phyloP scores from a whole-genome alignment of 2,113 vertebrate species.

The Origma solitaria region DNA sequence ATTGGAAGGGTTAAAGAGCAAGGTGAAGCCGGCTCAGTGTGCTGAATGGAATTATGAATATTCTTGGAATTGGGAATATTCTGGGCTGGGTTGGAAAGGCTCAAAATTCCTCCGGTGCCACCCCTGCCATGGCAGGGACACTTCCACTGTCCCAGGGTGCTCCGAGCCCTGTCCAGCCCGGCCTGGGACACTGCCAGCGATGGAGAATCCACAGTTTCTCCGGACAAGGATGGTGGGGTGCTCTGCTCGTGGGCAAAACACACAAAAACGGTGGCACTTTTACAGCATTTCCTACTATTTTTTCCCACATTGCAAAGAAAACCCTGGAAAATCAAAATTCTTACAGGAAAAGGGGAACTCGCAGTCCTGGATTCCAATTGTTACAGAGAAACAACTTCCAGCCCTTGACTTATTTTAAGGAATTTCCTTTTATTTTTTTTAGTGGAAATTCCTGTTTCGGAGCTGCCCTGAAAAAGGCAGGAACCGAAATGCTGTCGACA shows the following conservation, averaged over 20 bases:
- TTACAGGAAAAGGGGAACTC: background rate
- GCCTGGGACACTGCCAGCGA: background rate
- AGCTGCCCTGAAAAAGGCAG: background rate
- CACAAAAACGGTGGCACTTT: too few species aligned
- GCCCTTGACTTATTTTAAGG: background rate
- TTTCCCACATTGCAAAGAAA: background rate
- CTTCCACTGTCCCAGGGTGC: accelerated
- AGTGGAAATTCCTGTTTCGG: background rate
- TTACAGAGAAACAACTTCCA: background rate
- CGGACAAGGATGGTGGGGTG: too few species aligned
- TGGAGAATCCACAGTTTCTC: background rate
- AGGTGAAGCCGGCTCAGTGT: background rate
- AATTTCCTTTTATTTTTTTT: background rate
- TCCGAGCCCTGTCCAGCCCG: accelerated
- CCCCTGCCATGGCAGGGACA: background rate
- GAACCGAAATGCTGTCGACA: background rate
- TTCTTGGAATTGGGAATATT: accelerated
- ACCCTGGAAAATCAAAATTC: background rate
- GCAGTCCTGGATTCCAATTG: accelerated
- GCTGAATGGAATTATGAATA: too few species aligned
- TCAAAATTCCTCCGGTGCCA: too few species aligned
- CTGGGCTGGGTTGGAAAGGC: background rate
- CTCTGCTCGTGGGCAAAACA: too few species aligned
- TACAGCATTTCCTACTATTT: background rate
- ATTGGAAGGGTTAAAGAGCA: too few species aligned